These are phyloP conservation scores for Gymnoscopelus braueri DNA, from an alignment of 2,797 vertebrate genomes.

Conservation along the genomic window DNA sequence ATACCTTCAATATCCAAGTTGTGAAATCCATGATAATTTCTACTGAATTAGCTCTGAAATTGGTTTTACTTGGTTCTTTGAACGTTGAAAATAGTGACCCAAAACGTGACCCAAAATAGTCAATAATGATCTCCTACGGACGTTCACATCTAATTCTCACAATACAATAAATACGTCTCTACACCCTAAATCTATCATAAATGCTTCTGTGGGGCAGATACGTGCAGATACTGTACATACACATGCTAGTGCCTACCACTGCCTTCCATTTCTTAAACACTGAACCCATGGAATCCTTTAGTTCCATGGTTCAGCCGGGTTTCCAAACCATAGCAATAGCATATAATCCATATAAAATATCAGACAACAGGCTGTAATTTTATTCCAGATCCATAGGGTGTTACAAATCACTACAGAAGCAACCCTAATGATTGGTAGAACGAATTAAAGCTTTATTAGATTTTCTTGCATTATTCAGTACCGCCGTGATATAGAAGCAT, in stretches of 20 bases:
- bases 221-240: too few species aligned
- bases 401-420: slow-evolving; percentile 55
- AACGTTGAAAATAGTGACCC: too few species aligned
- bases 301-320: slow-evolving; percentile 54
- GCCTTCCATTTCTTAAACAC: slow-evolving; percentile 58
- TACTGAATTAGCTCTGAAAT: too few species aligned
- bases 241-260: too few species aligned
- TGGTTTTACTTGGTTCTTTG: too few species aligned
- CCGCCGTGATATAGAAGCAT: slow-evolving; percentile 30
- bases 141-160: slow-evolving; percentile 6
- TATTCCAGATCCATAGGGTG: slow-evolving; percentile 51
- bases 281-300: slow-evolving; percentile 70
- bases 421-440: slow-evolving; percentile 53
- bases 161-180: slow-evolving; percentile 15
- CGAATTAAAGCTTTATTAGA: slow-evolving; percentile 52
- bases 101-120: slow-evolving; percentile 12
- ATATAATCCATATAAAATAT: slow-evolving; percentile 72
- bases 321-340: slow-evolving; percentile 57
- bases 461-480: not conserved
- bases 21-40: too few species aligned
- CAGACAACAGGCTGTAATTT: slow-evolving; percentile 68
- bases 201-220: slow-evolving; percentile 25
- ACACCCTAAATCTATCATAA: slow-evolving; percentile 33
- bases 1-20: too few species aligned
- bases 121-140: slow-evolving; percentile 28